These are phyloP conservation scores for Cheilosia grossa DNA, from an alignment of 2,888 invertebrate species.

Conservation along the genomic window DNA sequence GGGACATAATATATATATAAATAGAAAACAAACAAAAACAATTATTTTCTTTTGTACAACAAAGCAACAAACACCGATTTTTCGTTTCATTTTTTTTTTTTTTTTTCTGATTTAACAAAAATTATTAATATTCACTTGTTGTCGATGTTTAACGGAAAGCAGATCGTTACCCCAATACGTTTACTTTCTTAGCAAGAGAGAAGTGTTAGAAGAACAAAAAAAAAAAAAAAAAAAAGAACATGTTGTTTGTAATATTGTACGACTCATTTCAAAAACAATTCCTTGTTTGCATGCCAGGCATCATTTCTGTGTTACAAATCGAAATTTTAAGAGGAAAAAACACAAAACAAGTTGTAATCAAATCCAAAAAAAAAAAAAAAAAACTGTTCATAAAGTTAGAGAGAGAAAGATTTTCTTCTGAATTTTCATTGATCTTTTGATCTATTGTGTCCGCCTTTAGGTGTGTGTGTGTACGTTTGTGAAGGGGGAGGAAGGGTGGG, in stretches of 20 bases:
- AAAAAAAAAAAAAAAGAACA: constrained; percentile 21
- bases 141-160: constrained; percentile 36
- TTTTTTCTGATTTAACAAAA: background rate
- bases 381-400: background rate
- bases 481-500: constrained; percentile 6
- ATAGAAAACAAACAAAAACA: constrained; percentile 31
- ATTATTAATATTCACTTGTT: constrained; percentile 26
- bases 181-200: constrained; percentile 38
- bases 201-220: constrained; percentile 47
- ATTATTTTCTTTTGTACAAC: constrained; percentile 52
- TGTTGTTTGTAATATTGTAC: background rate
- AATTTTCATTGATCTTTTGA: constrained; percentile 18
- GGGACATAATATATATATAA: constrained; percentile 11
- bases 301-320: constrained; percentile 46
- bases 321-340: constrained; percentile 25
- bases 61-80: constrained; percentile 67
- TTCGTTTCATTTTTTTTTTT: background rate
- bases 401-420: constrained; percentile 4
- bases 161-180: constrained; percentile 36
- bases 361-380: constrained; percentile 39
- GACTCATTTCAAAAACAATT: constrained; percentile 27
- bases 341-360: constrained; percentile 42
- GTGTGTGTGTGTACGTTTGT: background rate
- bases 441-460: constrained; percentile 17
- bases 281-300: constrained; percentile 65